Evolutionary conservation across 2,797 vertebrate species (phyloP).

Genomic region (Acipenser transmontanus): DNA sequence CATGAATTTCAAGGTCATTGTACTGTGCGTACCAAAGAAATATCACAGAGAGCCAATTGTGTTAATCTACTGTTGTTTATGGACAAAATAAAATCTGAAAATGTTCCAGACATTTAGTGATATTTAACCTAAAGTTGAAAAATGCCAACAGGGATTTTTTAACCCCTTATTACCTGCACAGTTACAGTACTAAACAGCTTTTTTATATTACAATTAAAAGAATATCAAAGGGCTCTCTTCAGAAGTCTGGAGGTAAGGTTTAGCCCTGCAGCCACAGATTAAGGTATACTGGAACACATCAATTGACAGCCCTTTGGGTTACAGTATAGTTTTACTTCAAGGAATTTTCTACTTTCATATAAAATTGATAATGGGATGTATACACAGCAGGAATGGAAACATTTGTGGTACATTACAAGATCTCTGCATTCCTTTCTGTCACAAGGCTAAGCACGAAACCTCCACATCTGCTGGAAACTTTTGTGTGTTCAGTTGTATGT

Average conservation of each 20-base stretch:
- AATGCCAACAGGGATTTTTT: conserved; percentile 1
- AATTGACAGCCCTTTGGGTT: conserved; percentile 11
- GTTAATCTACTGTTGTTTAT: too few species aligned
- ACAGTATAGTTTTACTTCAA: conserved; percentile 35
- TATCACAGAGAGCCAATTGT: too few species aligned
- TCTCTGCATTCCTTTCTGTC: conserved; percentile 41
- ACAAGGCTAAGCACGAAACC: conserved; percentile 28
- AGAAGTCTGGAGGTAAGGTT: too few species aligned
- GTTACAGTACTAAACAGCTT: conserved; percentile 12
- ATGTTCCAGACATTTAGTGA: background rate
- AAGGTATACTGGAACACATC: conserved; percentile 7
- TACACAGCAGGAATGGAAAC: conserved; percentile 64
- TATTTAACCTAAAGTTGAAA: conserved; percentile 2
- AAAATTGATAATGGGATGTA: conserved; percentile 74
- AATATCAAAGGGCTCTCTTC: conserved; percentile 24
- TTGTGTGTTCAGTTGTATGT: conserved; percentile 6
- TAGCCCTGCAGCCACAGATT: background rate
- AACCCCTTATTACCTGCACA: background rate
- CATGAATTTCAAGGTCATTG: too few species aligned
- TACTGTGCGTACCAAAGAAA: too few species aligned
- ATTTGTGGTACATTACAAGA: conserved; percentile 59
- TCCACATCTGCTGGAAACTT: conserved; percentile 25
- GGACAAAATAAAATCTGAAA: too few species aligned
- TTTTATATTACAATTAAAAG: conserved; percentile 30
- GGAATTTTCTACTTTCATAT: conserved; percentile 69